Evolutionary conservation across 2,888 invertebrate species (phyloP), one percentile per base, ranked within the genome.

Genomic region (Palloptera scutellata): DNA sequence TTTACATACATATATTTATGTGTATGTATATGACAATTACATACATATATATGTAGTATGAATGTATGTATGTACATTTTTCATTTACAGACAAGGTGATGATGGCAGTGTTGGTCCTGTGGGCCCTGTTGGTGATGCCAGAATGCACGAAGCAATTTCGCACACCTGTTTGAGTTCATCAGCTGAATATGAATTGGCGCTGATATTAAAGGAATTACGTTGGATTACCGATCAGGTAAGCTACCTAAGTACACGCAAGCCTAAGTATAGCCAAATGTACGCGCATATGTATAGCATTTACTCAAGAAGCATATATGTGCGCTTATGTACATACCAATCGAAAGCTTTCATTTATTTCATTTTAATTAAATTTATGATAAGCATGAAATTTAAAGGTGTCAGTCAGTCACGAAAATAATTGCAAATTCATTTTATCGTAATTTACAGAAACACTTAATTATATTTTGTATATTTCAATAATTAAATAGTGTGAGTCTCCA

Each of bases 171-270:
- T 95, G 82, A 94, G 94, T 85, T 85, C 85, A 67, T 85, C 85
- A 83, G 93, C 94, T 80, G 94, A 95, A 87, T 94, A 95, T 85
- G 97, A 97, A 88, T 90, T 97, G 86, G 92, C 94, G 78, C 90
- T 94, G 84, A 97, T 97, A 86, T 89, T 97, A 76, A 95, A 95
- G 87, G 97, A 98, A 88, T 88, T 94, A 83, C 91, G 93, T 83
- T 93, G 93, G 88, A 95, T 96, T 86, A 96, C 96, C 80, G 92
- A 93, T 87, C 92, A 93, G 87, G 90, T 93, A 83, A 84, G 75
- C 19, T 52, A 63, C 43, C 5, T 45, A 10, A 19, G 2, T 40
- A 10, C 12, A 48, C 19, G 2, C 40, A 60, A 15, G n/a, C 45
- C 6, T n/a, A 10, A 41, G 30, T 30, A 30, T 30, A 30, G 30